Evolutionary conservation across 2,888 invertebrate species (phyloP).

Genomic region (Torymus texanus): DNA sequence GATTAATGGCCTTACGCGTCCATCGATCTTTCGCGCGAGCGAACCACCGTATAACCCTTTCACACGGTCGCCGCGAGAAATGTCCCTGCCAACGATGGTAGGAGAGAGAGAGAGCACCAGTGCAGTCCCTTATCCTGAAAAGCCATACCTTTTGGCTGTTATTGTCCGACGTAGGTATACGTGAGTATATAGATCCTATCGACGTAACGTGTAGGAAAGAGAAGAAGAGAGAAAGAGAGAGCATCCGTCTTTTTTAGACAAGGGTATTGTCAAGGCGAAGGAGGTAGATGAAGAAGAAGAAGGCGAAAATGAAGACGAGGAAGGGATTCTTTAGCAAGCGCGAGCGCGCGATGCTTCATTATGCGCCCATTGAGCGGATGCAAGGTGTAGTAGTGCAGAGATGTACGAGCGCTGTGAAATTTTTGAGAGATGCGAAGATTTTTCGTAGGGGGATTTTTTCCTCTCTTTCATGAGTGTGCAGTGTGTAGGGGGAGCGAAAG

Average conservation of each 20-base stretch:
- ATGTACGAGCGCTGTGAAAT: too few species aligned
- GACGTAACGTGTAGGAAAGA: neutral
- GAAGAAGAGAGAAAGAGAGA: neutral
- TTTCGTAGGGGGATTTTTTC: too few species aligned
- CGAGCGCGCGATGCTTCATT: slow-evolving; percentile 28
- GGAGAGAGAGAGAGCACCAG: neutral
- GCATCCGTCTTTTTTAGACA: neutral
- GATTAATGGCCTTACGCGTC: slow-evolving; percentile 46
- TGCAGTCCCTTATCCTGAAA: neutral
- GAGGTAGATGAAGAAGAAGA: neutral
- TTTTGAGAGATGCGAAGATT: too few species aligned
- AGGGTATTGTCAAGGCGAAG: slow-evolving; percentile 14
- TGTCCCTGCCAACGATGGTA: neutral
- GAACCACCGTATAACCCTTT: neutral
- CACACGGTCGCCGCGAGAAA: slow-evolving; percentile 16
- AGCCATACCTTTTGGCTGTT: too few species aligned
- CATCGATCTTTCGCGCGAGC: slow-evolving; percentile 48
- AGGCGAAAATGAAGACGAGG: slow-evolving; percentile 8
- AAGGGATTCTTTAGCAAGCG: neutral
- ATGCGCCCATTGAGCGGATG: slow-evolving; percentile 34
- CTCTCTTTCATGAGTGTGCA: too few species aligned
- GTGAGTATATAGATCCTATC: neutral
- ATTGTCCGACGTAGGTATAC: too few species aligned
- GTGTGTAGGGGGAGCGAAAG: too few species aligned
- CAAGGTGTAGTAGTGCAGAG: neutral